These are phyloP conservation scores for Tragopan temminckii DNA, from an alignment of 2,797 vertebrate genomes.

Conservation along the genomic window DNA sequence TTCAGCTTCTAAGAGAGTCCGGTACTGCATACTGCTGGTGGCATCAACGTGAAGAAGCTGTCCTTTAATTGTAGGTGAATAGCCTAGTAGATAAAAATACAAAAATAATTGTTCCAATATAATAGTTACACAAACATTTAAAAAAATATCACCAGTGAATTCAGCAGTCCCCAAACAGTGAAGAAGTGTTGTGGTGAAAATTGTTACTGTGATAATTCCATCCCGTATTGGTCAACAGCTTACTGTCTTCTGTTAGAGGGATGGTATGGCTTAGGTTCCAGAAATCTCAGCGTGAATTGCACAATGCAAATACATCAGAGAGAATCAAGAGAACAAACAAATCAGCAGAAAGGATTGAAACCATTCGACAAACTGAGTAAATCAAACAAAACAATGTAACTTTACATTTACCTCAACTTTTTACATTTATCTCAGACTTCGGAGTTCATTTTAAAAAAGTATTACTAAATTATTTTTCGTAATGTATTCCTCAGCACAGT, in stretches of 20 bases:
- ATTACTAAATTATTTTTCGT: background rate
- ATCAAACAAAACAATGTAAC: background rate
- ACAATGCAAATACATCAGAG: background rate
- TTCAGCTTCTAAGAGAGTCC: slow-evolving; percentile 96
- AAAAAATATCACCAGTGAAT: background rate
- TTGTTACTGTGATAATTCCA: background rate
- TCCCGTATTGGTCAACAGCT: background rate
- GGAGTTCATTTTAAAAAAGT: background rate
- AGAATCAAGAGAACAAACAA: background rate
- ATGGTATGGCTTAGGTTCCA: background rate
- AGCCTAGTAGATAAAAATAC: slow-evolving; percentile 83
- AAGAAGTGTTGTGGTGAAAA: background rate
- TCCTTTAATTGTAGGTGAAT: slow-evolving; percentile 96
- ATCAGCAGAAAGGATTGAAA: background rate
- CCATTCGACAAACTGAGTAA: background rate
- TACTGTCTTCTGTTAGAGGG: background rate
- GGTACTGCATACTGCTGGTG: slow-evolving; percentile 98
- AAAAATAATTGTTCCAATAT: background rate
- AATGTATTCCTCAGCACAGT: background rate
- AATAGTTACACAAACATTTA: background rate
- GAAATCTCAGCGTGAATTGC: background rate
- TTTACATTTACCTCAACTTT: background rate
- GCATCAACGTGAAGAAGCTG: slow-evolving; percentile 97
- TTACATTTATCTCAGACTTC: background rate
- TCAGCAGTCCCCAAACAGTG: background rate